Conservation (phyloP, 2,113 vertebrate species). For the Dendrocopos noguchii region DNA sequence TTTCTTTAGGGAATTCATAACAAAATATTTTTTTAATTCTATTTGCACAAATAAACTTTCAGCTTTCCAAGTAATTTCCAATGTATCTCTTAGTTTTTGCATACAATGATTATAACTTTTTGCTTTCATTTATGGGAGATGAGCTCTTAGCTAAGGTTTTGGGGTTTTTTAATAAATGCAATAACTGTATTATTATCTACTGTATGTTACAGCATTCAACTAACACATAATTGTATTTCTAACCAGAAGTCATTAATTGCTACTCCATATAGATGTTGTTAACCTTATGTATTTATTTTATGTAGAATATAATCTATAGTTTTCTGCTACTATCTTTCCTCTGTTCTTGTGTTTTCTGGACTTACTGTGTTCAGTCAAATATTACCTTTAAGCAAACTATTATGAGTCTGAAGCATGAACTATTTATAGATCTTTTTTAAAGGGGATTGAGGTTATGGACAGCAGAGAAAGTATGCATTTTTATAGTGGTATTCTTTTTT, state of each 20-base stretch:
- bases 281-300: neutral
- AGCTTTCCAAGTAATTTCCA: neutral
- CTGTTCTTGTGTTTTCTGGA: neutral
- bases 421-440: neutral
- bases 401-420: neutral
- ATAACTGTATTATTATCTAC: too few relatives aligned
- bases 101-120: neutral
- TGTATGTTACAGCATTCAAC: too few relatives aligned
- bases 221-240: too few relatives aligned
- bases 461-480: neutral
- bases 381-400: neutral
- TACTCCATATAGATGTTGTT: neutral
- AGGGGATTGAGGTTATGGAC: neutral
- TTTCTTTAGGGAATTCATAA: neutral
- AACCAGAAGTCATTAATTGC: too few relatives aligned
- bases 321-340: neutral
- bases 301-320: neutral
- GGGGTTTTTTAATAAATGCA: too few relatives aligned
- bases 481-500: neutral
- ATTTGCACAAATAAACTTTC: neutral
- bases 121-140: neutral
- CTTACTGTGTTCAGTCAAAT: neutral
- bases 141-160: neutral
- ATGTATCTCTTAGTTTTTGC: neutral
- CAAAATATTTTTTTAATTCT: neutral